Evolutionary conservation across 2,113 vertebrate species (phyloP).

Genomic region (Catharus fuscescens): DNA sequence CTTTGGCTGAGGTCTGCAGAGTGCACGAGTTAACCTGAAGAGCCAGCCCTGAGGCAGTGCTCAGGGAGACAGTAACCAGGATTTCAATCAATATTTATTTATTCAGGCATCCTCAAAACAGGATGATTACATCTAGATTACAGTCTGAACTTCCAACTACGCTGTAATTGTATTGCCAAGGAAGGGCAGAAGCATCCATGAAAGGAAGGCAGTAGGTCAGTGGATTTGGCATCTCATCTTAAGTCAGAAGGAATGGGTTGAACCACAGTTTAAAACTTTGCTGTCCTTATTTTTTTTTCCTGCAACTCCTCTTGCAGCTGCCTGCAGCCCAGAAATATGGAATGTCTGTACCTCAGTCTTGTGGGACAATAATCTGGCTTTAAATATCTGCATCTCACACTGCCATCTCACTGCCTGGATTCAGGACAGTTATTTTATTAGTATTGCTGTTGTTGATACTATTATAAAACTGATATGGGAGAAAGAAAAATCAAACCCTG

Average conservation of each 20-base stretch:
- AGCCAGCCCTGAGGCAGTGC: neutral
- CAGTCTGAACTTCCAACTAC: neutral
- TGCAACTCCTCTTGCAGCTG: neutral
- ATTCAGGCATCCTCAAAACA: neutral
- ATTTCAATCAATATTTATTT: neutral
- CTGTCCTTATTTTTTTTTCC: neutral
- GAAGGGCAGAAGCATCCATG: neutral
- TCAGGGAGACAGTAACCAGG: neutral
- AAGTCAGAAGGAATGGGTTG: neutral
- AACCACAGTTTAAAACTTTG: neutral
- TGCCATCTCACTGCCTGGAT: neutral
- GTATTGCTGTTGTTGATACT: neutral
- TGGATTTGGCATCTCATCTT: neutral
- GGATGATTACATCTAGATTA: neutral
- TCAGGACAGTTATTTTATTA: neutral
- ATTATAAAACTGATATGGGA: neutral
- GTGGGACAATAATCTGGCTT: neutral
- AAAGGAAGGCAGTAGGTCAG: neutral
- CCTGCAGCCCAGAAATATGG: neutral
- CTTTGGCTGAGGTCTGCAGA: neutral
- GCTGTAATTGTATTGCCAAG: neutral
- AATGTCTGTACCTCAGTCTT: neutral
- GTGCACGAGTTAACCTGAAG: neutral
- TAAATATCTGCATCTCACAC: neutral
- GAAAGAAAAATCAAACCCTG: neutral